Percentiles rank a stretch among this genome's conserved stretches.
phyloP scores from a whole-genome alignment of 2,113 vertebrate genomes.

The Tinamus guttatus region DNA sequence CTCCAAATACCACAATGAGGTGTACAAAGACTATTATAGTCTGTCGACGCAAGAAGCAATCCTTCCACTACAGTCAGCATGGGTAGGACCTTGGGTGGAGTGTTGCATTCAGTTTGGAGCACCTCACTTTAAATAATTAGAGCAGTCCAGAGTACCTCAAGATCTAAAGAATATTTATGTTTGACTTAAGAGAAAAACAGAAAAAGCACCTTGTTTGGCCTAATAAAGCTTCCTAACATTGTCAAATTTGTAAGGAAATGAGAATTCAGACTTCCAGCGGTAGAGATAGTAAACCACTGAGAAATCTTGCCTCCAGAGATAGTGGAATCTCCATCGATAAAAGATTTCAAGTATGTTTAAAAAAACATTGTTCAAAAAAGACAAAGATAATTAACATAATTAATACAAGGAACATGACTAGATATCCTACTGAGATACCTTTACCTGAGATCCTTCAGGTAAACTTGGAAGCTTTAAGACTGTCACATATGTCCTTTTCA shows the following conservation, averaged over 20 bases:
- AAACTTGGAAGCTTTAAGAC: not conserved
- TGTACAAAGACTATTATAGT: not conserved
- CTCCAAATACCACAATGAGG: not conserved
- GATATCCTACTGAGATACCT: not conserved
- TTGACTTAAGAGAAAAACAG: not conserved
- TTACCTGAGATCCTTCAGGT: not conserved
- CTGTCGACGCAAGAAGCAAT: not conserved
- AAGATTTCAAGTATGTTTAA: not conserved
- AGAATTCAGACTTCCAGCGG: not conserved
- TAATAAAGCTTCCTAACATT: not conserved
- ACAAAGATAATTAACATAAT: not conserved
- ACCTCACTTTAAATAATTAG: not conserved
- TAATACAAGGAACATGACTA: not conserved
- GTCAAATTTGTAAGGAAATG: not conserved
- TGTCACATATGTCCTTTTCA: not conserved
- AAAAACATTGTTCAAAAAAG: not conserved
- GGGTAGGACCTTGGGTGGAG: not conserved
- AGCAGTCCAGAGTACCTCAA: not conserved
- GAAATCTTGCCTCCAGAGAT: not conserved
- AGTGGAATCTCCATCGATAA: not conserved
- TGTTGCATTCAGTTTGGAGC: not conserved
- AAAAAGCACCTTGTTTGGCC: not conserved
- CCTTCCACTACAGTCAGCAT: not conserved
- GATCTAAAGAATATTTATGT: not conserved
- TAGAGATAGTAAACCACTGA: not conserved